Percentiles rank a stretch among this genome's conserved stretches.
These are phyloP conservation scores for Microchirus variegatus DNA, from an alignment of 2,797 vertebrate species.

Conservation along the genomic window DNA sequence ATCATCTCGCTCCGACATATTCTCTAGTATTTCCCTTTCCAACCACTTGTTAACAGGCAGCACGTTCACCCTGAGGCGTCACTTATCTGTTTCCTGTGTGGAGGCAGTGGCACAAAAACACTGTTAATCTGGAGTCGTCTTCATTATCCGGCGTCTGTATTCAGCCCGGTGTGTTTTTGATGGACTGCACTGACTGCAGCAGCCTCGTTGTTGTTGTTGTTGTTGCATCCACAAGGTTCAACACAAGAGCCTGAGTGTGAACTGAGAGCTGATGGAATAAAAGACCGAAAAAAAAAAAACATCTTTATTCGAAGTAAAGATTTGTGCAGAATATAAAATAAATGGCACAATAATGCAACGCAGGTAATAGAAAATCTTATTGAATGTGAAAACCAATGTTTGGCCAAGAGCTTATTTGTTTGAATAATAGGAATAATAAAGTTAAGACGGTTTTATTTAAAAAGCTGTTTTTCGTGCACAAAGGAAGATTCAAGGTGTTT, in stretches of 20 bases:
- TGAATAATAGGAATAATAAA: too few species aligned
- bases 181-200: conserved; percentile 41
- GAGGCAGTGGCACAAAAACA: conserved; percentile 18
- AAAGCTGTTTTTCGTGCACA: too few species aligned
- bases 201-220: too few species aligned
- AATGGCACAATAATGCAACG: too few species aligned
- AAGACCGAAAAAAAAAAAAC: too few species aligned
- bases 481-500: too few species aligned
- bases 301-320: too few species aligned
- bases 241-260: conserved; percentile 18
- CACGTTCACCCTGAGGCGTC: conserved; percentile 40
- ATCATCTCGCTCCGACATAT: conserved; percentile 26
- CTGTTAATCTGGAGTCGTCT: conserved; percentile 37
- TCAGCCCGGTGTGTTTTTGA: conserved; percentile 43
- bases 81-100: conserved; percentile 36
- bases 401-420: too few species aligned
- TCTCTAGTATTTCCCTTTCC: conserved; percentile 35
- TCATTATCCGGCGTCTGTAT: conserved; percentile 58
- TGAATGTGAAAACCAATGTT: too few species aligned
- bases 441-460: too few species aligned
- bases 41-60: conserved; percentile 48
- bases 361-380: too few species aligned
- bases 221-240: conserved; percentile 20
- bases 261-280: background rate
- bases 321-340: too few species aligned